Evolutionary conservation across 2,888 invertebrate species (phyloP), one percentile per base, ranked within the genome.

Genomic region (Chaitophorus viminalis): DNA sequence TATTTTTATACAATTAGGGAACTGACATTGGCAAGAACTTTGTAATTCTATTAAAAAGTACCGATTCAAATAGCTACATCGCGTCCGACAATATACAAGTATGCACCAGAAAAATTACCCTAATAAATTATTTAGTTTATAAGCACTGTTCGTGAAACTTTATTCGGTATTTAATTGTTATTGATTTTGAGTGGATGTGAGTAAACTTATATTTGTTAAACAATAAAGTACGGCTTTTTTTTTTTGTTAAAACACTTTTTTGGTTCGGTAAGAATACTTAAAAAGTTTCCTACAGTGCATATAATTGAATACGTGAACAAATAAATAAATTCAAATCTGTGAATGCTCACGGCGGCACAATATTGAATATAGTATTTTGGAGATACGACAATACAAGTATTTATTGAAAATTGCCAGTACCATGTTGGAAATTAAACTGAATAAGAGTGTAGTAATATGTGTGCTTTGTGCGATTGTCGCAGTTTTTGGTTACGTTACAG

Each of bases 1-100:
- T 65, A 72, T 72, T 72, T 72, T 82, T 17, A 52, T 82, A 72
- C 82, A 52, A 72, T 82, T 82, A 72, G 11, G 25, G 46, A n/a
- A 33, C 33, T 46, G 65, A 68, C 29, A 14, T 29, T 17, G 46
- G 17, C 46, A 52, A 82, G 31, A 82, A 72, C 72, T 54, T 82
- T 72, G 54, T 33, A 72, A 72, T 52, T 54, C 18, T 33, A 70
- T 52, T 52, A 52, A 52, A 76, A 76, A 52, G 17, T 25, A 46
- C 46, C 18, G 8, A 52, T 46, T 81, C 39, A 46, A n/a, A 68
- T 11, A 68, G 11, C 68, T 29, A 79, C 60, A n/a, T 39, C 29
- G 29, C 25, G 4, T n/a, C 9, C n/a, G 3, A 68, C 29, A 18
- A 21, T 21, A n/a, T n/a, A n/a, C n/a, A 79, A 36, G 17, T 29